These are phyloP conservation scores for Cyprinus carpio DNA, from an alignment of 2,113 vertebrate genomes.

Conservation along the genomic window DNA sequence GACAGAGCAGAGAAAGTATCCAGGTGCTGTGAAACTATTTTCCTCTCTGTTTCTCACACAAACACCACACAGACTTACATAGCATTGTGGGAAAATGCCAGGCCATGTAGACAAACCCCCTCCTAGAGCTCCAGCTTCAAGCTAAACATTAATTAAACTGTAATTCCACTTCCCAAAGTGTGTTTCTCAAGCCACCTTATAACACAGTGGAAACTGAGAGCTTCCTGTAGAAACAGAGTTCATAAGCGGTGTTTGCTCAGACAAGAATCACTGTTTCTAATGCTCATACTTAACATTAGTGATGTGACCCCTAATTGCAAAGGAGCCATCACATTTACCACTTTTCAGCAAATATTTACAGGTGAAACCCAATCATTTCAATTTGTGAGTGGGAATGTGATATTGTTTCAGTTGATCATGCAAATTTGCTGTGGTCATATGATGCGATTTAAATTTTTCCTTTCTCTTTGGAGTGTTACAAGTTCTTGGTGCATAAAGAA, in stretches of 20 bases:
- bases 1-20: conserved; percentile 41
- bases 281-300: background rate
- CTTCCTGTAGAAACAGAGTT: background rate
- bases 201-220: background rate
- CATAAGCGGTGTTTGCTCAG: background rate
- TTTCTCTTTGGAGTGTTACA: no score
- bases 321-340: no score
- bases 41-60: conserved; percentile 1
- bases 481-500: no score
- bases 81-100: conserved; percentile 31
- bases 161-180: conserved; percentile 21
- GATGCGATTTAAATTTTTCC: no score
- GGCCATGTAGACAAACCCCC: background rate
- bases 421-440: background rate
- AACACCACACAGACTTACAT: background rate
- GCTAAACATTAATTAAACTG: conserved; percentile 47
- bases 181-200: conserved; percentile 12
- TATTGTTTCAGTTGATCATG: no score
- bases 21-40: conserved; percentile 38
- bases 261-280: background rate
- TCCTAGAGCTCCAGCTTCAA: conserved; percentile 21
- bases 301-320: no score
- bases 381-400: no score
- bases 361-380: no score
- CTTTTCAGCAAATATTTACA: no score